Evolutionary conservation across 2,797 vertebrate genomes (phyloP), one percentile per base, ranked within the genome.

Genomic region (Chelmon rostratus): DNA sequence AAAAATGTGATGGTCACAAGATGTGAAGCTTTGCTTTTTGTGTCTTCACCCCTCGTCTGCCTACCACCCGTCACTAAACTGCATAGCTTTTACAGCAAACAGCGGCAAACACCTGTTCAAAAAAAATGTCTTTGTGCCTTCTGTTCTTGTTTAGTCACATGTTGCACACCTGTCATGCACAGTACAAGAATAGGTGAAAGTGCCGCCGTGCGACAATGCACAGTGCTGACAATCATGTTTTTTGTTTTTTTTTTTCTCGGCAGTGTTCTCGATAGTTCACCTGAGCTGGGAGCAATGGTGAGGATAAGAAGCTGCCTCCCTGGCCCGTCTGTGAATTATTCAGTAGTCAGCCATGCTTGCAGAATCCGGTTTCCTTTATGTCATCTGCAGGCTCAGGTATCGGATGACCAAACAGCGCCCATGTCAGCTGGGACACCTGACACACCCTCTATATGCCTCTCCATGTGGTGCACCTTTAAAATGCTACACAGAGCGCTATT

Each of bases 271-370:
- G 88, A 72, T 58, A 53, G 70, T 73, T 75, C 68, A 86, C 47
- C 73, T 76, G 79, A 92, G 75, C 89, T 66, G 47, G 75, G 78
- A 84, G 79, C 82, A 73, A 85, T 66, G 53, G 31, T 19, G 73
- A 82, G 82, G 67, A 91, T 68, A 85, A 88, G 73, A 89, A 79
- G 83, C 74, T 73, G 84, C 73, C 76, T 91, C 82, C 82, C 57
- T 80, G 82, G 68, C 79, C 68, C 66, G 50, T 77, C 66, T 68
- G 73, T 96, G 81, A 96, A 96, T 96, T 91, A 96, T 96, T 96
- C 85, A 96, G 74, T 18, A 84, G 81, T 76, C 73, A 77, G 42
- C 81, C 54, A 40, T 84, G 78, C 86, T 87, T 78, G 81, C 76
- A 68, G 93, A 91, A 87, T 95, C 90, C 50, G 12, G 91, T 93